Conservation (phyloP, 2,797 vertebrate genomes). For the Prionace glauca region DNA sequence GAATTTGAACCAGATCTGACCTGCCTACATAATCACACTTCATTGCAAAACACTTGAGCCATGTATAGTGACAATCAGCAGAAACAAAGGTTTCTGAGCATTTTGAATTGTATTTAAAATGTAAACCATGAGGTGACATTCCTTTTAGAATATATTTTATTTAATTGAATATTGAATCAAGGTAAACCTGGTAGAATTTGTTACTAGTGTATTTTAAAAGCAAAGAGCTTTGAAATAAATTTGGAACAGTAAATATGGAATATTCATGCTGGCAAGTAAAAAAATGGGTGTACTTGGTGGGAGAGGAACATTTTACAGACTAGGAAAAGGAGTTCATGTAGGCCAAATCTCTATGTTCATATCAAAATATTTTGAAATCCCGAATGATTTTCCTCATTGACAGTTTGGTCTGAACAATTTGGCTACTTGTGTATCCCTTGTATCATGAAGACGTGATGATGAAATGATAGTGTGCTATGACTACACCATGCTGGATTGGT, state of each 20-base stretch:
- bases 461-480: background rate
- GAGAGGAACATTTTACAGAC: background rate
- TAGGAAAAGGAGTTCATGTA: background rate
- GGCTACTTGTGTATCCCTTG: background rate
- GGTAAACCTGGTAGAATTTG: background rate
- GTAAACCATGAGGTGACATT: background rate
- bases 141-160: background rate
- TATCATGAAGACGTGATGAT: background rate
- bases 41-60: background rate
- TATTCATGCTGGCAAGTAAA: background rate
- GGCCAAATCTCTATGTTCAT: background rate
- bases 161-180: background rate
- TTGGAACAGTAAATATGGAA: background rate
- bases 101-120: background rate
- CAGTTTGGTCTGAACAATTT: background rate
- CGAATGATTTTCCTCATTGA: background rate
- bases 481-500: background rate
- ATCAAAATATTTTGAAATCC: background rate
- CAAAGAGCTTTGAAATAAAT: background rate
- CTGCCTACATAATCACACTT: background rate
- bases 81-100: background rate
- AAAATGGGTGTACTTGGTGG: background rate
- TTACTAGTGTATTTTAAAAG: background rate
- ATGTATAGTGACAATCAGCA: background rate
- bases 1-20: slow-evolving; percentile 7